A percentile compares a stretch with the other conserved stretches of the same genome.
Conservation (phyloP, 2,888 invertebrate species). For the Magallana nippona region DNA sequence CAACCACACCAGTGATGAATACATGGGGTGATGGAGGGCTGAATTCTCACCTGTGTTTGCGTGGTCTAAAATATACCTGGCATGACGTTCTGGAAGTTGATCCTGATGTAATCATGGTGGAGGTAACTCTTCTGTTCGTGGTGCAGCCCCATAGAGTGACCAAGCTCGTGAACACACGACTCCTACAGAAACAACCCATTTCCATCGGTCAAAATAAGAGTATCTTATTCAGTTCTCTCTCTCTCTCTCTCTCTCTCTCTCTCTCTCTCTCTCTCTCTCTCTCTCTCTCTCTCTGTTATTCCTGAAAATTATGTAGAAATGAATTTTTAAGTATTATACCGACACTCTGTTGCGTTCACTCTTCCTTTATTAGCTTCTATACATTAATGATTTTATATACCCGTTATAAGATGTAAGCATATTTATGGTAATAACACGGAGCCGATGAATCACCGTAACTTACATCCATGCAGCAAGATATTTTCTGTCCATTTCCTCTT, state of each 20-base stretch:
- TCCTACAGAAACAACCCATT: constrained; percentile 45
- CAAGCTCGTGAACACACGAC: constrained; percentile 67
- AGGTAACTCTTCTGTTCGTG: constrained; percentile 70
- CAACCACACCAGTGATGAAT: not conserved
- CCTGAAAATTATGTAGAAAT: too few species aligned
- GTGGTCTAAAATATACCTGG: constrained; percentile 48
- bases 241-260: too few species aligned
- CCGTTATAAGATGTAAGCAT: not conserved
- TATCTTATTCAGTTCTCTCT: too few species aligned
- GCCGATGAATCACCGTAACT: not conserved
- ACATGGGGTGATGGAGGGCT: not conserved
- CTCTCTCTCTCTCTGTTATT: too few species aligned
- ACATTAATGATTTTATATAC: not conserved
- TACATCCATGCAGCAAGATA: constrained; percentile 59
- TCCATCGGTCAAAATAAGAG: not conserved
- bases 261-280: too few species aligned
- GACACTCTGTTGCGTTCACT: too few species aligned
- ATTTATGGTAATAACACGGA: too few species aligned
- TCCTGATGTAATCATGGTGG: constrained; percentile 63
- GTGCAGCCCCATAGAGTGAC: constrained; percentile 67
- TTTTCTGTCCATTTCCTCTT: constrained; percentile 53
- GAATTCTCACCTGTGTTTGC: not conserved
- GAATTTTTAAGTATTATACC: too few species aligned
- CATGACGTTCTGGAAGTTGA: constrained; percentile 63
- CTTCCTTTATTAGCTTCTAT: too few species aligned